These are phyloP conservation scores for Epicauta chinensis DNA, from an alignment of 1,140 invertebrate species.

Conservation along the genomic window DNA sequence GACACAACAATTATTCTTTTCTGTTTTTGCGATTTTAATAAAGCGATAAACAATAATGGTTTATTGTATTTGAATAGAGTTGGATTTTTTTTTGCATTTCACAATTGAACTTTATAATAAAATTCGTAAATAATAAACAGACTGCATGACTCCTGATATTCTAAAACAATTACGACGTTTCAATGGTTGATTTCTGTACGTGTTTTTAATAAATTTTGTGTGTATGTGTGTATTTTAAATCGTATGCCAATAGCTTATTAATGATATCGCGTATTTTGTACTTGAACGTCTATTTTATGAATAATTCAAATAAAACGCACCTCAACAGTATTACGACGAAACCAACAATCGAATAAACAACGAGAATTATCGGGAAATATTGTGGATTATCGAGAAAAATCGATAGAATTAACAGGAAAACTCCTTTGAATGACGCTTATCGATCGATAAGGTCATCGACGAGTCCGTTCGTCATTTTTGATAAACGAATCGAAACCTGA, in stretches of 20 bases:
- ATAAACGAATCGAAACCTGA: not conserved
- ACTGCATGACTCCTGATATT: conserved; percentile 17
- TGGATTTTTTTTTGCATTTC: no score
- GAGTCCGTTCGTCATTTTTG: no score
- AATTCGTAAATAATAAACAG: not conserved
- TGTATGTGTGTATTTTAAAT: conserved; percentile 2
- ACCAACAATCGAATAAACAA: not conserved
- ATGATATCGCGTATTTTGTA: conserved; percentile 6
- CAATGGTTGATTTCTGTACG: no score
- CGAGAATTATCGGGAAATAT: no score
- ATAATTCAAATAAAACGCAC: conserved; percentile 8
- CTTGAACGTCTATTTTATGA: conserved; percentile 4
- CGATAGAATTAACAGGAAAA: not conserved
- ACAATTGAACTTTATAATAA: no score
- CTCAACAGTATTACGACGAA: not conserved
- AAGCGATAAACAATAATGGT: no score
- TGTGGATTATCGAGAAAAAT: not conserved
- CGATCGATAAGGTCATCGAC: no score
- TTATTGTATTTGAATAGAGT: no score
- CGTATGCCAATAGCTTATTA: conserved; percentile 14
- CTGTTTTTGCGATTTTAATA: no score
- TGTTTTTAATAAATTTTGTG: conserved; percentile 7
- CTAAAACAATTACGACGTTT: no score
- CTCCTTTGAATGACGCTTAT: no score
- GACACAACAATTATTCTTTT: no score